These are phyloP conservation scores for Prionailurus bengalensis DNA, from an alignment of 2,113 vertebrate genomes.

Conservation along the genomic window DNA sequence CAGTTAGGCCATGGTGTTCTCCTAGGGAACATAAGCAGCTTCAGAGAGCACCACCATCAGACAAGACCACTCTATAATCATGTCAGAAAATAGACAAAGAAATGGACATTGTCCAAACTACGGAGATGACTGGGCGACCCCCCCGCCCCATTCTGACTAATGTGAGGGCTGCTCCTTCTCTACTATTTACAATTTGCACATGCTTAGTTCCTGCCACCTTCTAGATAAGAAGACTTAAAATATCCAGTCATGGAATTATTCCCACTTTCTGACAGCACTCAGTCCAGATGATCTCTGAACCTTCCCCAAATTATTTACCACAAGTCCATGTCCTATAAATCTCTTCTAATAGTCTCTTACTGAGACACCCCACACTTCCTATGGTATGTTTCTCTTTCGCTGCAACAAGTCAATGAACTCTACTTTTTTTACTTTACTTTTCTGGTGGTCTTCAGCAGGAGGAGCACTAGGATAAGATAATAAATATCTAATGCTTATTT, in stretches of 20 bases:
- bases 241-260: not conserved
- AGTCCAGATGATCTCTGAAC: not conserved
- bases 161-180: not conserved
- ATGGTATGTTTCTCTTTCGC: not conserved
- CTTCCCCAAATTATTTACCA: not conserved
- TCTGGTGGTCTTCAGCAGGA: not conserved
- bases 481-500: not conserved
- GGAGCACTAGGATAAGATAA: not conserved
- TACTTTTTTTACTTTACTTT: not conserved
- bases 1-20: not conserved
- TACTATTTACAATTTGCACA: not conserved
- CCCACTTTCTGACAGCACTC: not conserved
- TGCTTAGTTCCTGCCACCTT: not conserved
- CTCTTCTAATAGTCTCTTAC: not conserved
- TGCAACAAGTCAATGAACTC: not conserved
- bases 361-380: not conserved
- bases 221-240: slow-evolving; percentile 16
- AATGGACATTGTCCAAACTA: not conserved
- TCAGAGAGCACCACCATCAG: not conserved
- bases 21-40: not conserved
- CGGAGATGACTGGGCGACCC: not conserved
- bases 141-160: not conserved
- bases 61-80: not conserved
- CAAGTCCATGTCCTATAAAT: not conserved
- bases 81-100: not conserved